phyloP scores from a whole-genome alignment of 2,888 invertebrate species.

The Torymus texanus region DNA sequence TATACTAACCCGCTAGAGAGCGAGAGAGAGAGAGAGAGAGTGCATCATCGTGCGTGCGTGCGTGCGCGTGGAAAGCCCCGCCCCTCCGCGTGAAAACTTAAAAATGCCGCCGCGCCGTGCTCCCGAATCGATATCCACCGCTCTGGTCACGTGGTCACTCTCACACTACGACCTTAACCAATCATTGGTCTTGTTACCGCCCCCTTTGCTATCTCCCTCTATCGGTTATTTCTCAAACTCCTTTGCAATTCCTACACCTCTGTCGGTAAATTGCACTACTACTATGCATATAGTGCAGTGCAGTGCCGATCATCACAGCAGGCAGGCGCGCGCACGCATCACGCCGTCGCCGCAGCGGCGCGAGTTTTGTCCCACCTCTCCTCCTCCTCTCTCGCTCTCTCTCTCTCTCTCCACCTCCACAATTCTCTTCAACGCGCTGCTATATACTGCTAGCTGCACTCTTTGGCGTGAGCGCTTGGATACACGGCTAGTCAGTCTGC shows the following conservation, averaged over 20 bases:
- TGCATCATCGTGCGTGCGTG: conserved; percentile 59
- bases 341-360: background rate
- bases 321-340: no score
- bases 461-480: no score
- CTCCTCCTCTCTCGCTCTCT: no score
- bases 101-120: conserved; percentile 87
- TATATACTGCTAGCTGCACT: no score
- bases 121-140: conserved; percentile 86
- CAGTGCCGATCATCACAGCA: no score
- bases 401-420: no score
- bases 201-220: conserved; percentile 56
- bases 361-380: background rate
- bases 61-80: conserved; percentile 62
- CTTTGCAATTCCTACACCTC: background rate
- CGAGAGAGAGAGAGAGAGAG: background rate
- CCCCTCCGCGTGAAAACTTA: conserved; percentile 78
- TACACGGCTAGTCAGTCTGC: conserved; percentile 66
- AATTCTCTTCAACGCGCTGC: no score
- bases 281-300: no score
- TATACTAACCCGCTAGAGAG: no score
- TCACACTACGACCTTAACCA: conserved; percentile 59
- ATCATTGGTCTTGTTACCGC: conserved; percentile 59
- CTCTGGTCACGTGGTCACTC: conserved; percentile 77
- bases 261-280: no score
- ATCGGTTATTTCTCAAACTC: conserved; percentile 10